phyloP scores from a whole-genome alignment of 1,140 invertebrate genomes.

The Penaeus indicus region DNA sequence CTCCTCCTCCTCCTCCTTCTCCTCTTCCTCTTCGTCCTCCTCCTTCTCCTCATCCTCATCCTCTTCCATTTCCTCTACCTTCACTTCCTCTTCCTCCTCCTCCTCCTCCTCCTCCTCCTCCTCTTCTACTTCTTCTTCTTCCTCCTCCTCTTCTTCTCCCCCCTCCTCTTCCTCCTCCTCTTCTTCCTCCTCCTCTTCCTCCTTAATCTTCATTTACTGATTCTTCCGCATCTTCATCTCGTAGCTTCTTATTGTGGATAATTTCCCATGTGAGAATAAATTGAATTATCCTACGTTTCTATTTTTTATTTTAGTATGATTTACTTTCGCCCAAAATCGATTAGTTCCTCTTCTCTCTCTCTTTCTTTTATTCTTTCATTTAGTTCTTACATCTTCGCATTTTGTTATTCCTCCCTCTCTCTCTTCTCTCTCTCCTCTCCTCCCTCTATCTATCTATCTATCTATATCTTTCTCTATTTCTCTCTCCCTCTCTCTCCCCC shows the following conservation, averaged over 20 bases:
- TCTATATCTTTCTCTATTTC: neutral
- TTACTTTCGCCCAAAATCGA: too few relatives aligned
- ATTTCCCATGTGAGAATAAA: neutral
- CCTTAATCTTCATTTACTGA: neutral
- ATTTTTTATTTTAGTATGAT: too few relatives aligned
- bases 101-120: neutral
- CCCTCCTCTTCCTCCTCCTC: neutral
- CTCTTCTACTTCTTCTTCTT: neutral
- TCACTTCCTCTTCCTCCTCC: neutral
- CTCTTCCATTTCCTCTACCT: neutral
- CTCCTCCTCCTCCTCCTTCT: neutral
- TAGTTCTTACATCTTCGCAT: neutral
- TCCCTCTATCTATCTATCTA: neutral
- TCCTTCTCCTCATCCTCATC: neutral
- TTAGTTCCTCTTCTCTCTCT: neutral
- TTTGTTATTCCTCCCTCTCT: neutral
- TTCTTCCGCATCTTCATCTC: neutral
- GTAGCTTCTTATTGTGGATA: too few relatives aligned
- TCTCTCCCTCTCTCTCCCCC: neutral
- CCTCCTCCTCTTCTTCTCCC: neutral
- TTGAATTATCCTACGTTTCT: neutral
- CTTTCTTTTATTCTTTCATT: neutral
- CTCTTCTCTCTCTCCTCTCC: neutral
- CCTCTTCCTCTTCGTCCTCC: too few relatives aligned
- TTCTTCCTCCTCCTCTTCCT: neutral